Conservation (phyloP, 2,888 invertebrate genomes). For the Muschampia plurimacula region DNA sequence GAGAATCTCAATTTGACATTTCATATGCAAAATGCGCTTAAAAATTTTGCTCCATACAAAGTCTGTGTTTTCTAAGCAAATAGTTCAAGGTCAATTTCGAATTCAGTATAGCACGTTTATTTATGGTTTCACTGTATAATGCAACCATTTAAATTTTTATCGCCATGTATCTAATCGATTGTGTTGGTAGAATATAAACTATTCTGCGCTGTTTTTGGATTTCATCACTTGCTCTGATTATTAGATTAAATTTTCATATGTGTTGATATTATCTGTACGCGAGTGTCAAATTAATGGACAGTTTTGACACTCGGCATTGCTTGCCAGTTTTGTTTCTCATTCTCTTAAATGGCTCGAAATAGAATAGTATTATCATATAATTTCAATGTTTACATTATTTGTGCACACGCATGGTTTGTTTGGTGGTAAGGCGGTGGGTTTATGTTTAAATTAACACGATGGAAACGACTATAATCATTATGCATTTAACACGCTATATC, state of each 20-base stretch:
- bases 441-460: slow-evolving; percentile 77
- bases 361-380: slow-evolving; percentile 20
- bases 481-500: slow-evolving; percentile 65
- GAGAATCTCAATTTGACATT: slow-evolving; percentile 19
- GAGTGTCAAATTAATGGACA: slow-evolving; percentile 38
- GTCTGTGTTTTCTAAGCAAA: not conserved
- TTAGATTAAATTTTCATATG: slow-evolving; percentile 6
- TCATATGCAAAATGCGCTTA: not conserved
- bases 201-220: slow-evolving; percentile 14
- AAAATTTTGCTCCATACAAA: not conserved
- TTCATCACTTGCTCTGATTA: slow-evolving; percentile 8
- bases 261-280: slow-evolving; percentile 23
- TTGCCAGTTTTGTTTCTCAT: slow-evolving; percentile 31
- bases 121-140: not conserved
- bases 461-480: slow-evolving; percentile 38
- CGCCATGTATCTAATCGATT: not conserved
- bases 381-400: slow-evolving; percentile 36
- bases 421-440: slow-evolving; percentile 81
- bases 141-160: not conserved
- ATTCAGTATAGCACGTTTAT: not conserved
- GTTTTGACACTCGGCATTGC: slow-evolving; percentile 31
- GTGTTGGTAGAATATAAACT: not conserved
- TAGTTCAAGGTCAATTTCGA: not conserved
- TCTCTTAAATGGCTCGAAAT: slow-evolving; percentile 23
- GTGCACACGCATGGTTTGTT: slow-evolving; percentile 68